Conservation (phyloP, 2,113 vertebrate species). For the Anolis sagrei region DNA sequence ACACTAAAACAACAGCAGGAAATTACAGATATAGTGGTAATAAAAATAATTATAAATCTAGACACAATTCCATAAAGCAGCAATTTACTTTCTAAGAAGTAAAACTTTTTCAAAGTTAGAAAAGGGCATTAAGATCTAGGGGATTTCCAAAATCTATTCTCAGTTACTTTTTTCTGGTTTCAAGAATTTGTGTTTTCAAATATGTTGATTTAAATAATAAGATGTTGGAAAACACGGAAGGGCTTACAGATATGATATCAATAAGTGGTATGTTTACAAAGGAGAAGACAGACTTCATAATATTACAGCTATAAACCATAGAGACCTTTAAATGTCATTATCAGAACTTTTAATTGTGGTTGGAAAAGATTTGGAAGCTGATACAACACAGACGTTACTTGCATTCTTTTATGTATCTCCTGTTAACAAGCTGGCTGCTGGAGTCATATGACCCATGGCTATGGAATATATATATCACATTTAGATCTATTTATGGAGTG, state of each 20-base stretch:
- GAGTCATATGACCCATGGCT: background rate
- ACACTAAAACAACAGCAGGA: background rate
- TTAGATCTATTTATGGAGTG: no score
- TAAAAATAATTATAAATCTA: background rate
- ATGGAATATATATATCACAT: no score
- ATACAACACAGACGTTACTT: background rate
- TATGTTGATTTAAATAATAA: background rate
- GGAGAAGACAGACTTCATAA: background rate
- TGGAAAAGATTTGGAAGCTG: background rate
- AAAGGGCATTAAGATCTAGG: background rate
- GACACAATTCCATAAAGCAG: background rate
- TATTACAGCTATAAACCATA: background rate
- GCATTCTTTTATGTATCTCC: background rate
- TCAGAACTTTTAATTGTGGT: background rate
- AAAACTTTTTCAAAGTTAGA: background rate
- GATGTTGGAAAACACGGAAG: background rate
- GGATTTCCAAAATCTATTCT: background rate
- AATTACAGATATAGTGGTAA: background rate
- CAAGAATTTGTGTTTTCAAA: background rate
- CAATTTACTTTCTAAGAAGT: background rate
- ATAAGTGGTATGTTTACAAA: background rate
- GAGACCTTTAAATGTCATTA: background rate
- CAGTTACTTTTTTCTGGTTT: background rate
- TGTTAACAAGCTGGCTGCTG: background rate
- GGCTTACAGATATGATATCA: background rate